Conservation (phyloP, 2,888 invertebrate species). For the Arenicola marina region DNA sequence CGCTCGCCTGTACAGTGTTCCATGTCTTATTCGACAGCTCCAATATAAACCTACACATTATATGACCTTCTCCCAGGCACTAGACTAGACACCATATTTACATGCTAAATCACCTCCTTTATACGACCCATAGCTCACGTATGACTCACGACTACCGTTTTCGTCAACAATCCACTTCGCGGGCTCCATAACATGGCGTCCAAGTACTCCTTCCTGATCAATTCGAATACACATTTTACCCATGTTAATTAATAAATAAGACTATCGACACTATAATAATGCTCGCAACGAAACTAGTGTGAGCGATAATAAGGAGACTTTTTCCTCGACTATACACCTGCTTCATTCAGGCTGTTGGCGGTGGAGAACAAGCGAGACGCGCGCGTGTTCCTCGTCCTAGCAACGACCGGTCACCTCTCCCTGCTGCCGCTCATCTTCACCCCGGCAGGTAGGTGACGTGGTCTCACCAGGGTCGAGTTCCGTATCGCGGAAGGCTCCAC, state of each 20-base stretch:
- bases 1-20: too few relatives aligned
- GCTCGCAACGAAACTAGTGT: too few relatives aligned
- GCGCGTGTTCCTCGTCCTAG: constrained; percentile 74
- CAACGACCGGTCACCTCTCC: constrained; percentile 83
- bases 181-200: not conserved
- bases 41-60: too few relatives aligned
- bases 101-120: not conserved
- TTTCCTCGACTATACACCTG: not conserved
- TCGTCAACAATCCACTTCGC: too few relatives aligned
- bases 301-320: too few relatives aligned
- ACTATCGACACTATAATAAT: too few relatives aligned
- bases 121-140: not conserved
- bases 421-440: constrained; percentile 88
- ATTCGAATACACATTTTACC: not conserved
- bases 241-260: too few relatives aligned
- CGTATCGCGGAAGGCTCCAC: too few relatives aligned
- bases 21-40: too few relatives aligned
- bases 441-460: constrained; percentile 48
- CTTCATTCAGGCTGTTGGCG: constrained; percentile 67
- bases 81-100: too few relatives aligned
- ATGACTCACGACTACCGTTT: too few relatives aligned
- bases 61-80: too few relatives aligned
- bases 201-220: not conserved
- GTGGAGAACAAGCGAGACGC: constrained; percentile 75
- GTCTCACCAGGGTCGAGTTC: not conserved